phyloP scores from a whole-genome alignment of 1,140 invertebrate genomes.

The Vanessa tameamea region DNA sequence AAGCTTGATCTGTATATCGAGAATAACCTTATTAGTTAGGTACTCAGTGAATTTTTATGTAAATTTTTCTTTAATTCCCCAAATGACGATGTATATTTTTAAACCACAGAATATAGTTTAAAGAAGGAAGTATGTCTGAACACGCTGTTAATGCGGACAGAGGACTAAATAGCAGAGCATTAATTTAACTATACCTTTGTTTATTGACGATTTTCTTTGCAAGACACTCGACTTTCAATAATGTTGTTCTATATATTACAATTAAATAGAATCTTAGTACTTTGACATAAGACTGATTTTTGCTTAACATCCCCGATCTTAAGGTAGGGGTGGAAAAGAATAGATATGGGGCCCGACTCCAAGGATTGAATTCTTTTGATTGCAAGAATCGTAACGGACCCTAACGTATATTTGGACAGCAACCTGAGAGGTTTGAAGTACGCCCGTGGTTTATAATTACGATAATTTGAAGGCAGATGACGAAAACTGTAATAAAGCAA shows the following conservation, averaged over 20 bases:
- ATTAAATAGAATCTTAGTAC: conserved; percentile 31
- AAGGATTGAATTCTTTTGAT: conserved; percentile 75
- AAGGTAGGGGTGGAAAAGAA: conserved; percentile 71
- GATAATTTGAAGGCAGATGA: conserved; percentile 77
- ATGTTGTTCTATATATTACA: conserved; percentile 27
- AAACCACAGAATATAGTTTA: not conserved
- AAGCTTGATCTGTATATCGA: too few species aligned
- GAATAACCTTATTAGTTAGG: not conserved
- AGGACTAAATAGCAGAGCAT: conserved; percentile 62
- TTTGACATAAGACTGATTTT: conserved; percentile 33
- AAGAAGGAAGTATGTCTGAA: conserved; percentile 18
- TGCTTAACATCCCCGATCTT: conserved; percentile 27
- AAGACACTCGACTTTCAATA: conserved; percentile 71
- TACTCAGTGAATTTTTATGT: too few species aligned
- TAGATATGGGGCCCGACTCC: conserved; percentile 76
- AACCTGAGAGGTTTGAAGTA: conserved; percentile 77
- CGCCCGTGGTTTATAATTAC: conserved; percentile 76
- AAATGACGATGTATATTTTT: not conserved
- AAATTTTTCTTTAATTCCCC: too few species aligned
- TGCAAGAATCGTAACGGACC: conserved; percentile 75
- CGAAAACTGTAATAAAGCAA: conserved; percentile 49
- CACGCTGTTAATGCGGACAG: conserved; percentile 52
- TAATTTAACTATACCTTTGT: conserved; percentile 77
- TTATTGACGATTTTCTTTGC: conserved; percentile 77
- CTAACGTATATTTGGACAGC: conserved; percentile 80